Evolutionary conservation across 1,140 invertebrate genomes (phyloP), one percentile per base, ranked within the genome.

Genomic region (Papilio machaon): DNA sequence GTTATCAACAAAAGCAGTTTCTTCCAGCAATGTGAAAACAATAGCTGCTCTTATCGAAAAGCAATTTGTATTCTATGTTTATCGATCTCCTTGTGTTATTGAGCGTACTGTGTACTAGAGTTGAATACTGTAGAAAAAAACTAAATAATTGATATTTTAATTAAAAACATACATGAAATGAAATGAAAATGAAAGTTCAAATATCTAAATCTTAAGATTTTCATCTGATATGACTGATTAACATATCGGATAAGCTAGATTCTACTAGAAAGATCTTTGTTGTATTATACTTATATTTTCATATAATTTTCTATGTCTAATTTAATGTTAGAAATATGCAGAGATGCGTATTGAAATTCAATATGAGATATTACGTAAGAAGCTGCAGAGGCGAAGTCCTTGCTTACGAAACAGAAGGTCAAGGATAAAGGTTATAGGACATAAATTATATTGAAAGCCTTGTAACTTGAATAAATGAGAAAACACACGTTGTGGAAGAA

Each of bases 51-150:
- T 64, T 64, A 30, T 64, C 60, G 23, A 64, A 64, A 64, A 64
- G 60, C 60, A 64, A 64, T 64, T 64, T 64, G 60, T 64, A 35
- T 64, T 64, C 23, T 64, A 64, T 30, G 23, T 64, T 30, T 64
- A 64, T 64, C 60, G 23, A 64, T 23, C 11, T 64, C 23, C 23
- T 19, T 64, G 23, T 30, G 23, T 30, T 23, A 30, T 10, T 64
- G 60, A 30, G 19, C 23, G 60, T 30, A 23, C 9, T 64, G 60
- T 64, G 9, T 64, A 3, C 10, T 15, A 52, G 17, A 8, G 54
- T 58, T 54, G 17, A 17, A 7, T 54, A 17, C 52, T 38, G 38
- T 6, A 6, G 6, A 38, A 3, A 38, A 38, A n/a, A n/a, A n/a
- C n/a, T n/a, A n/a, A n/a, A n/a, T n/a, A n/a, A 3, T 6, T 43